phyloP scores from a whole-genome alignment of 2,888 invertebrate genomes.

The Drosophila mulleri region DNA sequence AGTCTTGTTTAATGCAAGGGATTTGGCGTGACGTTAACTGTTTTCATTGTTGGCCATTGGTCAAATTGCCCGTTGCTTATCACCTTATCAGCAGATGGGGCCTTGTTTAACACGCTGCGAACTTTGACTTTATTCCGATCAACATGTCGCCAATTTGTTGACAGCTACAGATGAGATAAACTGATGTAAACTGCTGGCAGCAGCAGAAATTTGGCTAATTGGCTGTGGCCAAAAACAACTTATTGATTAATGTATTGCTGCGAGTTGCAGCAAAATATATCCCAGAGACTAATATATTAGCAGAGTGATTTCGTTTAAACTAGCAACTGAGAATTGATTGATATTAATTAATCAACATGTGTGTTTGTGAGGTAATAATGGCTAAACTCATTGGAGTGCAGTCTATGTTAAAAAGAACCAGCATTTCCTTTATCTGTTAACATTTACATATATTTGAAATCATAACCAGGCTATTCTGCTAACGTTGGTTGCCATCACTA shows the following conservation, averaged over 20 bases:
- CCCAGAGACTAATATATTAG: background rate
- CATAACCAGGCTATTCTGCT: too few relatives aligned
- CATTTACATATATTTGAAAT: too few relatives aligned
- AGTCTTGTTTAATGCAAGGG: slow-evolving; percentile 29
- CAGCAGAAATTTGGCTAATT: slow-evolving; percentile 23
- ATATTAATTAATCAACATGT: background rate
- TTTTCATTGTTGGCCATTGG: slow-evolving; percentile 44
- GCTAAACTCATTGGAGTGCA: too few relatives aligned
- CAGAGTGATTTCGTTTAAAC: too few relatives aligned
- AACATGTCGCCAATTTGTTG: slow-evolving; percentile 54
- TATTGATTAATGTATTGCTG: slow-evolving; percentile 27
- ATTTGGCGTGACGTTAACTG: slow-evolving; percentile 27
- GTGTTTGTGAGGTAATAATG: background rate
- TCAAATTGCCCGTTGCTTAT: slow-evolving; percentile 30
- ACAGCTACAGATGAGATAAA: slow-evolving; percentile 49
- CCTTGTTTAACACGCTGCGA: slow-evolving; percentile 15
- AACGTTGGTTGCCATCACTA: too few relatives aligned
- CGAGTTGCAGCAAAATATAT: background rate
- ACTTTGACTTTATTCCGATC: slow-evolving; percentile 32
- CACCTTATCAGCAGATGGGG: slow-evolving; percentile 53
- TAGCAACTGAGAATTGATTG: background rate
- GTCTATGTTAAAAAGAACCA: too few relatives aligned
- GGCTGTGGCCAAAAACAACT: slow-evolving; percentile 38
- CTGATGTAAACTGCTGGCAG: slow-evolving; percentile 16
- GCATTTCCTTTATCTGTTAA: too few relatives aligned